Evolutionary conservation across 2,888 invertebrate genomes (phyloP), one percentile per base, ranked within the genome.

Genomic region (Agonopterix subpropinquella): DNA sequence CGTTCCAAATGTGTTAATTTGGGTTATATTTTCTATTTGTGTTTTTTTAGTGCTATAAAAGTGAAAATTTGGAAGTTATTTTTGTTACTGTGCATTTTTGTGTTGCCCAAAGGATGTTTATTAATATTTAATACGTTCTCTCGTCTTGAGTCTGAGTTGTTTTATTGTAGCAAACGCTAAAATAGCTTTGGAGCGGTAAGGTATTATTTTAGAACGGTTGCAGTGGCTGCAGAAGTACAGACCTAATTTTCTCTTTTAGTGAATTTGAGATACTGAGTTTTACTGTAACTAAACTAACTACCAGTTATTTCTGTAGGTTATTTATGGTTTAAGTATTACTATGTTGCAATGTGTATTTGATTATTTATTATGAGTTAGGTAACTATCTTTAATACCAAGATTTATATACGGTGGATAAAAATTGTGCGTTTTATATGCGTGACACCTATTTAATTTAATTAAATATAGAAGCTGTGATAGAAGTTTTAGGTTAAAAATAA

Each of bases 131-230:
- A 58, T 58, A 39, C 44, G 55, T 50, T 43, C 36, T 42, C 35
- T 42, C 35, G 11, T 44, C 41, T 74, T 70, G 73, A 75, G 77
- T 77, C 73, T 71, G 66, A 64, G 66, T 72, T 72, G 70, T 73
- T 78, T 73, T 80, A 77, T 80, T 80, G 66, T 69, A 72, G 73
- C 71, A 67, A 73, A 72, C 62, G 65, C 77, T 60, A 74, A 82
- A 81, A 84, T 84, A 83, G 73, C 79, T 69, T 61, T 61, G 72
- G 66, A 73, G 79, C 65, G 80, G 81, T 77, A 78, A 80, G 80
- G 70, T 69, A 70, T 70, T 80, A 80, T 80, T 83, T 84, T 77
- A 72, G 77, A 66, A 67, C 61, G 68, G 70, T 67, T 63, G 70
- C 67, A 67, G 67, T 61, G 54, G 58, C 64, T 52, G 61, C 58